Conservation (phyloP, 2,888 invertebrate genomes). For the Muscina levida region DNA sequence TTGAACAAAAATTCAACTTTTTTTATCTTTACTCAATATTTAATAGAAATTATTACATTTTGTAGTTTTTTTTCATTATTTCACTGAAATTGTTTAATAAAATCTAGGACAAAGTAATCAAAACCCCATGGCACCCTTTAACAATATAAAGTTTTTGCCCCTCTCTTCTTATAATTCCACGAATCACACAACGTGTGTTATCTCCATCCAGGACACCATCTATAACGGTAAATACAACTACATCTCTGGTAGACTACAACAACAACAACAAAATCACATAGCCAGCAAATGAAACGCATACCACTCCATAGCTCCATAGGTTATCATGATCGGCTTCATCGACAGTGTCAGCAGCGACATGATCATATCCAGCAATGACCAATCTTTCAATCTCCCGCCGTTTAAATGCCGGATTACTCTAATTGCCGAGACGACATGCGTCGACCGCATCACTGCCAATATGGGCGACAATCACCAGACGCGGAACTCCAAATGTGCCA, state of each 20-base stretch:
- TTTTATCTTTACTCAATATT: no score
- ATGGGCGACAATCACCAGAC: constrained; percentile 32
- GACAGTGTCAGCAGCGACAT: not conserved
- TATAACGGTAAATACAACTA: constrained; percentile 14
- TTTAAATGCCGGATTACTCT: constrained; percentile 58
- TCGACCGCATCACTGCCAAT: constrained; percentile 46
- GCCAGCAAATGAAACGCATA: not conserved
- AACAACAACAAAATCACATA: constrained; percentile 13
- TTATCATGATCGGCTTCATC: constrained; percentile 6
- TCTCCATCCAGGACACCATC: not conserved
- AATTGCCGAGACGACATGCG: constrained; percentile 62
- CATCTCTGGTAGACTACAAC: no score
- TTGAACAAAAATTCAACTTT: no score
- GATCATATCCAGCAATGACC: constrained; percentile 33
- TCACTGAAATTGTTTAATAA: no score
- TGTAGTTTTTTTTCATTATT: no score
- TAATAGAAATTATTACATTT: no score
- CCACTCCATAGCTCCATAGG: not conserved
- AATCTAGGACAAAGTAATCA: no score
- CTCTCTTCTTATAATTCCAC: no score
- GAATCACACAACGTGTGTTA: not conserved
- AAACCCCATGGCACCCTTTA: no score
- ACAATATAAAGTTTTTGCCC: no score
- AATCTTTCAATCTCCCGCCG: constrained; percentile 62
- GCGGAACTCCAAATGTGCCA: constrained; percentile 28